Evolutionary conservation across 2,113 vertebrate species (phyloP), one percentile per base, ranked within the genome.

Genomic region (Thamnophis sirtalis): DNA sequence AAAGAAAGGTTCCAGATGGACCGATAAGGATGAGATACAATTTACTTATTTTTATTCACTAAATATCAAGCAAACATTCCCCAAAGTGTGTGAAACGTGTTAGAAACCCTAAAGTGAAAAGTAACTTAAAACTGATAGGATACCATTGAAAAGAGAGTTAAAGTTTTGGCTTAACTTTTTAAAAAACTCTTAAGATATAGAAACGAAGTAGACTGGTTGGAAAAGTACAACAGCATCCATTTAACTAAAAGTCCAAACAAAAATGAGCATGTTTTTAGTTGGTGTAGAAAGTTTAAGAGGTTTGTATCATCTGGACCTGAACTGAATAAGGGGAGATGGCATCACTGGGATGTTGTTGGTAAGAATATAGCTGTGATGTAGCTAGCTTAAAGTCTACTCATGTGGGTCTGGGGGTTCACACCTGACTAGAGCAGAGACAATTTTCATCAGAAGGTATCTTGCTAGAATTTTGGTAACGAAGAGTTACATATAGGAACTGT

Each of bases 321-420:
- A 80, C 3, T 0, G 7, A 7, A 2, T 17, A 19, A n/a, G 1
- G 17, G 33, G 17, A 17, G 5, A 38, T 33, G 19, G 0, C 10
- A 38, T 19, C 1, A 19, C 15, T 21, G 6, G 73, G 73, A 33
- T 38, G 33, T 19, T 80, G 38, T n/a, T 21, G 6, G 0, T 73
- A 33, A 73, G 63, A 73, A 73, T 73, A 28, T n/a, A 68, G 60
- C 9, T 63, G 60, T n/a, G 60, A 63, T 13, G 60, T n/a, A 63
- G 60, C 28, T 68, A n/a, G 28, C 60, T 15, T 68, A n/a, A 68
- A n/a, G 3, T 68, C 28, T n/a, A n/a, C 60, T 4, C 28, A n/a
- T n/a, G 11, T n/a, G 4, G 28, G 60, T 63, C 28, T n/a, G 3
- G 3, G 28, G 9, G 60, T 28, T n/a, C 28, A n/a, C 28, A 63